These are phyloP conservation scores for Drosophila tropicalis DNA, from an alignment of 1,140 invertebrate species.

Conservation along the genomic window DNA sequence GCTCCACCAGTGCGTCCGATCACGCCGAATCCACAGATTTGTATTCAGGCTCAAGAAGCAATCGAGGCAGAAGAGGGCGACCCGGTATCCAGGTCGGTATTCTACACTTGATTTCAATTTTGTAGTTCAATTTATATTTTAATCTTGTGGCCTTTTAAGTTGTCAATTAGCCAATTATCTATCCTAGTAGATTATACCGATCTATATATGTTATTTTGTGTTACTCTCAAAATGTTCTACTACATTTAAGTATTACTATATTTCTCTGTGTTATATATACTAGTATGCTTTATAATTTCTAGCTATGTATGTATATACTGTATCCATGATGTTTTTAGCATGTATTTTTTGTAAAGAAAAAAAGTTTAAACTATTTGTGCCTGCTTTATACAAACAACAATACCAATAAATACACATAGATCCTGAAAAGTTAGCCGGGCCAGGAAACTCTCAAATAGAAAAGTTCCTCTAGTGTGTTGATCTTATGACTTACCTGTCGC, in stretches of 20 bases:
- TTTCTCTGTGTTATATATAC: slow-evolving; percentile 1
- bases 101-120: slow-evolving; percentile 56
- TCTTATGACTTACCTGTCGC: slow-evolving; percentile 26
- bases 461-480: slow-evolving; percentile 31
- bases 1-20: slow-evolving; percentile 71
- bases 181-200: slow-evolving; percentile 20
- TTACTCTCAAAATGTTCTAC: slow-evolving; percentile 25
- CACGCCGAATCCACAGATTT: slow-evolving; percentile 87
- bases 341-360: slow-evolving; percentile 53
- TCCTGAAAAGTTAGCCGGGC: slow-evolving; percentile 5
- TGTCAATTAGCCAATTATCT: slow-evolving; percentile 53
- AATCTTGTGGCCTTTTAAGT: slow-evolving; percentile 26
- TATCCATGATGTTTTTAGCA: slow-evolving; percentile 43
- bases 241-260: slow-evolving; percentile 43
- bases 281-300: slow-evolving; percentile 23
- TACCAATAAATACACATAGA: slow-evolving; percentile 36
- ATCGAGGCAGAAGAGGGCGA: slow-evolving; percentile 38
- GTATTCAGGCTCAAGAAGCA: slow-evolving; percentile 63
- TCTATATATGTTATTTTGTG: slow-evolving; percentile 42
- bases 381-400: slow-evolving; percentile 41
- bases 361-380: slow-evolving; percentile 39
- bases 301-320: slow-evolving; percentile 32
- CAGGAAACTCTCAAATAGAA: slow-evolving; percentile 59
- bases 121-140: slow-evolving; percentile 35
- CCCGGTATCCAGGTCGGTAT: slow-evolving; percentile 75